Conservation (phyloP, 2,888 invertebrate genomes). For the Dasypogon diadema region DNA sequence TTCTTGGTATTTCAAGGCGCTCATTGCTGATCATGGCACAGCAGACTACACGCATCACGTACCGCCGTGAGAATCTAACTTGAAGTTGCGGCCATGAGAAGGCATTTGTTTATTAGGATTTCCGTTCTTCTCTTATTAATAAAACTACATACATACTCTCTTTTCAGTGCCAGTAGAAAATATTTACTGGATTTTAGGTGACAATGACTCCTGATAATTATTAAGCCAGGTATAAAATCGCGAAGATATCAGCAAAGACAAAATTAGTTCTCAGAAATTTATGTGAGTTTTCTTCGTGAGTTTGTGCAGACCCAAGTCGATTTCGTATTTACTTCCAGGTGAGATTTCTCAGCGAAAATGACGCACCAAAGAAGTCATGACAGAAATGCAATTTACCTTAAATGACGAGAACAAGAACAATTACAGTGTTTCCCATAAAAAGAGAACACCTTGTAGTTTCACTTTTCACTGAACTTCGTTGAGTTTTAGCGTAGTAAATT, state of each 20-base stretch:
- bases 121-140: not conserved
- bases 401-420: not conserved
- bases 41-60: slow-evolving; percentile 36
- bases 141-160: no score
- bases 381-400: slow-evolving; percentile 25
- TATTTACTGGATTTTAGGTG: not conserved
- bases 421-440: not conserved
- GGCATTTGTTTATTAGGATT: slow-evolving; percentile 13
- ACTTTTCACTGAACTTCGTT: no score
- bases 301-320: not conserved
- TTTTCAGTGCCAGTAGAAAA: no score
- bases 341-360: slow-evolving; percentile 15
- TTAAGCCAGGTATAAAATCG: not conserved
- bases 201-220: not conserved
- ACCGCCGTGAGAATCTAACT: slow-evolving; percentile 28
- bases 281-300: not conserved
- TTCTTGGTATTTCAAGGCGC: slow-evolving; percentile 42
- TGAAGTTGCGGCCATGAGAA: not conserved
- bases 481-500: no score
- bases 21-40: not conserved
- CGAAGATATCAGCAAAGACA: slow-evolving; percentile 13
- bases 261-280: not conserved
- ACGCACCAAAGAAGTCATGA: slow-evolving; percentile 16
- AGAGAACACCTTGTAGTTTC: not conserved
- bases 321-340: slow-evolving; percentile 31